Evolutionary conservation across 2,888 invertebrate species (phyloP).

Genomic region (Theristus sp.): DNA sequence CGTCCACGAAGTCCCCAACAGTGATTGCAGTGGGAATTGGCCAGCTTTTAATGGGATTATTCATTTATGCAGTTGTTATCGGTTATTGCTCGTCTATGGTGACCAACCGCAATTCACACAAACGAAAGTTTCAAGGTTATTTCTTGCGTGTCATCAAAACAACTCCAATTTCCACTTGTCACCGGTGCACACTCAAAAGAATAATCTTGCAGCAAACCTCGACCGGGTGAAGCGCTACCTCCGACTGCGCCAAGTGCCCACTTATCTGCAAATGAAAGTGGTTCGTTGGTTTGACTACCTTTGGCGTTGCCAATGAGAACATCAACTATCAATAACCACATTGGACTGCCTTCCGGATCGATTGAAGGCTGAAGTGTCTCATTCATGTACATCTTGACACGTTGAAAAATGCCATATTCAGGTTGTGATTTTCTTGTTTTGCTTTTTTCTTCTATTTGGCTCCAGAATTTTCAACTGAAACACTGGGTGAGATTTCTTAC

Average conservation of each 20-base stretch:
- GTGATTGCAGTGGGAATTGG: background rate
- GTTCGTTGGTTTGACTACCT: conserved; percentile 99
- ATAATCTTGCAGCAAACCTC: conserved; percentile 90
- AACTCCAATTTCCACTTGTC: no score
- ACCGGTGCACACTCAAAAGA: no score
- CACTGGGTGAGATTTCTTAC: background rate
- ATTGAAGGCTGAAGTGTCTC: conserved; percentile 63
- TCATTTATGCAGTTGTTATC: background rate
- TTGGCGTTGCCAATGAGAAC: conserved; percentile 94
- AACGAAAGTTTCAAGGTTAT: background rate
- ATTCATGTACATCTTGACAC: conserved; percentile 98
- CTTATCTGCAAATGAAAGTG: conserved; percentile 82
- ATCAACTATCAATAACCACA: conserved; percentile 87
- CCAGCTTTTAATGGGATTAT: background rate
- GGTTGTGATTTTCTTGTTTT: background rate
- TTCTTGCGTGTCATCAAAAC: no score
- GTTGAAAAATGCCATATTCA: conserved; percentile 65
- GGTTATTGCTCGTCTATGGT: background rate
- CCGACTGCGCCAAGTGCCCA: conserved; percentile 84
- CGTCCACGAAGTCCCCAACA: background rate
- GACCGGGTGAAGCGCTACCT: conserved; percentile 97
- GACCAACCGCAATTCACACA: background rate
- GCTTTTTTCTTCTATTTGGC: no score
- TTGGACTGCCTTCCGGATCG: conserved; percentile 58
- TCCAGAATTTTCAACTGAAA: no score